These are phyloP conservation scores for Diceros bicornis DNA, from an alignment of 2,797 vertebrate genomes.

Conservation along the genomic window DNA sequence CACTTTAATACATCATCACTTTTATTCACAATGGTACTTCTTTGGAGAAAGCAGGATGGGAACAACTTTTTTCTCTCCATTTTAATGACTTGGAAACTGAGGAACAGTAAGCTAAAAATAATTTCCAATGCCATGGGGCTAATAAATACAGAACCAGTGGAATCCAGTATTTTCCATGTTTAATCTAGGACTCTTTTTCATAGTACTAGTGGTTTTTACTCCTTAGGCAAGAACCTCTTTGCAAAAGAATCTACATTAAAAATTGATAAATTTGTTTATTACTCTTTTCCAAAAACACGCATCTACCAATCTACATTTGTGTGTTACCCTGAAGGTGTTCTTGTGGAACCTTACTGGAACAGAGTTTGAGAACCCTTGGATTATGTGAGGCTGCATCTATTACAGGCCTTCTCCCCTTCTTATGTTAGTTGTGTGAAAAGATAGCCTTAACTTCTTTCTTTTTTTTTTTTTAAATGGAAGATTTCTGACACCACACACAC, in stretches of 20 bases:
- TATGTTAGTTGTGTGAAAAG: neutral
- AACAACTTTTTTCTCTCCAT: neutral
- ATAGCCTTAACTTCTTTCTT: neutral
- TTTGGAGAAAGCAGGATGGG: neutral
- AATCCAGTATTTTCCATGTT: neutral
- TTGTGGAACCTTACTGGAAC: neutral
- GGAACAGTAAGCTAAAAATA: neutral
- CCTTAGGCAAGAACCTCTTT: conserved; percentile 7
- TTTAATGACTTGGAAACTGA: neutral
- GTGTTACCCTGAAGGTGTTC: neutral
- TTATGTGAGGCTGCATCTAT: neutral
- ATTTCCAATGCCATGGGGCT: neutral
- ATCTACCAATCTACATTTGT: neutral
- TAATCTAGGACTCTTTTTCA: conserved; percentile 10
- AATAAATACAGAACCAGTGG: neutral
- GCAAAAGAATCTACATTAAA: neutral
- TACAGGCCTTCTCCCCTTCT: neutral
- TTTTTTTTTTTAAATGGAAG: neutral
- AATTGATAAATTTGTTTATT: neutral
- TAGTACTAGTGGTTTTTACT: neutral
- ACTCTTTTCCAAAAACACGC: neutral
- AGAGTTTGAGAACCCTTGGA: neutral
- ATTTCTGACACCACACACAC: neutral
- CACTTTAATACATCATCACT: neutral
- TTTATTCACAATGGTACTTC: neutral